phyloP scores from a whole-genome alignment of 2,113 vertebrate genomes.

The Brachypodius melanocephalos region DNA sequence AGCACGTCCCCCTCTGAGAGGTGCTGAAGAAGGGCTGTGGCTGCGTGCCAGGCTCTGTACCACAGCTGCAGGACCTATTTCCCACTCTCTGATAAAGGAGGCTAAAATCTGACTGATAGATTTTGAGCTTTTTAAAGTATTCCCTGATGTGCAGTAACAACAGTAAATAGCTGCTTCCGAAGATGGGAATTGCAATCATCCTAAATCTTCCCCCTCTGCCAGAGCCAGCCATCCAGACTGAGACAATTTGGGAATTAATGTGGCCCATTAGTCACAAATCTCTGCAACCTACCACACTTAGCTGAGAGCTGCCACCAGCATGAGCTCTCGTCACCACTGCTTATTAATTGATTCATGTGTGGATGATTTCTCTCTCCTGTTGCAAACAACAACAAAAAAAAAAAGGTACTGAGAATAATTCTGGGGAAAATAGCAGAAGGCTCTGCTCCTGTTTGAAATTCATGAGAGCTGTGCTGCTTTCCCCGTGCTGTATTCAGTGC shows the following conservation, averaged over 20 bases:
- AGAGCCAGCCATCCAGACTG: neutral
- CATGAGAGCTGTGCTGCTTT: neutral
- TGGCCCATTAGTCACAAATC: neutral
- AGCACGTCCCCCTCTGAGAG: neutral
- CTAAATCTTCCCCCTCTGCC: neutral
- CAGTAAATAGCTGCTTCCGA: neutral
- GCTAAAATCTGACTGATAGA: neutral
- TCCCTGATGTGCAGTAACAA: neutral
- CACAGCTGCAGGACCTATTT: neutral
- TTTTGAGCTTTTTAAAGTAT: neutral
- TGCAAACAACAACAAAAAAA: neutral
- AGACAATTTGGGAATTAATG: neutral
- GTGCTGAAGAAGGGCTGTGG: neutral
- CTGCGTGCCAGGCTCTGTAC: neutral
- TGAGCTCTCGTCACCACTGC: rapidly evolving
- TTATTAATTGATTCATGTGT: neutral
- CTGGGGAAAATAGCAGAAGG: neutral
- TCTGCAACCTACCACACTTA: rapidly evolving
- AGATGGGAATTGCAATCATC: neutral
- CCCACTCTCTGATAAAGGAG: neutral
- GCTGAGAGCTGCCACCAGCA: neutral
- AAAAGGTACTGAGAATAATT: neutral
- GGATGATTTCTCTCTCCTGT: neutral
- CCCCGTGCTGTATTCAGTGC: rapidly evolving
- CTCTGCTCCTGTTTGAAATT: neutral